These are phyloP conservation scores for Blera fallax DNA, from an alignment of 2,888 invertebrate genomes.

Conservation along the genomic window DNA sequence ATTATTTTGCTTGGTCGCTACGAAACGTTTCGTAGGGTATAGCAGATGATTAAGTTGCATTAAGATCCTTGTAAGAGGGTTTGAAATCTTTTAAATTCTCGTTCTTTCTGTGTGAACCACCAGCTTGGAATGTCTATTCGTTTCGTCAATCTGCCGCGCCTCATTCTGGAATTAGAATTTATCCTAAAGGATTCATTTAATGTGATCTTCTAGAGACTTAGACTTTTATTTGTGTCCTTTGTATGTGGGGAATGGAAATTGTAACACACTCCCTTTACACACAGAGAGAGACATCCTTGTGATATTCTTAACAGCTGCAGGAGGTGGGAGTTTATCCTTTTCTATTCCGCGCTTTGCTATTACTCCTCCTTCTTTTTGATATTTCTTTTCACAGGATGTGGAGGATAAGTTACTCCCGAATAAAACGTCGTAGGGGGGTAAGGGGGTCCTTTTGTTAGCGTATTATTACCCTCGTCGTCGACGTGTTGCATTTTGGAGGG, in stretches of 20 bases:
- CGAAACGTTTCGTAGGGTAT: neutral
- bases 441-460: constrained; percentile 41
- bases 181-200: neutral
- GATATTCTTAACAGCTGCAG: constrained; percentile 28
- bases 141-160: neutral
- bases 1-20: constrained; percentile 35
- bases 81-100: neutral
- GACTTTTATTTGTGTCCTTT: neutral
- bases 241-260: neutral
- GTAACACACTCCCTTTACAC: neutral
- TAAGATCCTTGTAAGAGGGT: neutral
- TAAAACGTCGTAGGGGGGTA: no score
- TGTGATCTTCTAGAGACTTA: neutral
- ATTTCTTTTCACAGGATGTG: neutral
- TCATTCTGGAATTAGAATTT: constrained; percentile 2
- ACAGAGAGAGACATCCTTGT: neutral
- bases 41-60: constrained; percentile 33
- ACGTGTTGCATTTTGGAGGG: constrained; percentile 48
- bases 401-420: neutral
- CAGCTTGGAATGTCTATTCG: neutral
- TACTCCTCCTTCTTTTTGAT: neutral
- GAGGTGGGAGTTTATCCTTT: constrained; percentile 1
- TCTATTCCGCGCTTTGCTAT: constrained; percentile 27
- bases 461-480: constrained; percentile 51
- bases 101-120: neutral